Evolutionary conservation across 2,888 invertebrate species (phyloP), one percentile per base, ranked within the genome.

Genomic region (Hydropsyche betteni): DNA sequence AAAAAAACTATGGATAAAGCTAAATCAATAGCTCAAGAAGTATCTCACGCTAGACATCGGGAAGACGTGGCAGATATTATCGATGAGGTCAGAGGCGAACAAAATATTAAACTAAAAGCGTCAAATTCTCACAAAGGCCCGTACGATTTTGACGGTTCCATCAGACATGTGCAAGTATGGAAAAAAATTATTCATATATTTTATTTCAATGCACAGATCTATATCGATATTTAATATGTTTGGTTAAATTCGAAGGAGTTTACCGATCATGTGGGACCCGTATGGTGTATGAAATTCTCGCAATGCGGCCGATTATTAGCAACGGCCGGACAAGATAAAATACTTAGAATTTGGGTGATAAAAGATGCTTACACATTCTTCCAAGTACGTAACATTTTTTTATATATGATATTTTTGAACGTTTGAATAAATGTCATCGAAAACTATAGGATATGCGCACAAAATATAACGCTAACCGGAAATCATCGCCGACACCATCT

Each of bases 231-330:
- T 44, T 44, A 8, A 44, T 44, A 10, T 44, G 3, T 44, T 44
- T 44, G 6, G 3, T 8, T 44, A 4, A 10, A 44, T 44, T 44
- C 6, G 4, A 82, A 90, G 88, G 94, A 95, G 82, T 88, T 97
- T 81, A 91, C 91, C 76, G 94, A 93, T 75, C 97, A 98, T 84
- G 90, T 91, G 10, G 97, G 97, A 68, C 97, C 99, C 0, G 96
- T 99, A 80, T 99, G 99, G 99, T 97, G 97, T 83, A 97, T 99
- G 94, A 97, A 97, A 86, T 99, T 98, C 85, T 98, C 97, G 75
- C 94, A 93, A 75, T 99, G 98, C 86, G 98, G 98, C 0, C 89
- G 97, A 12, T 88, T 99, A 78, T 86, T 99, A 81, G 99, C 99
- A 36, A 98, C 98, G 0, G 99, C 98, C 74, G 99, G 99, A 0